Conservation (phyloP, 2,888 invertebrate species). For the Platycheirus albimanus region DNA sequence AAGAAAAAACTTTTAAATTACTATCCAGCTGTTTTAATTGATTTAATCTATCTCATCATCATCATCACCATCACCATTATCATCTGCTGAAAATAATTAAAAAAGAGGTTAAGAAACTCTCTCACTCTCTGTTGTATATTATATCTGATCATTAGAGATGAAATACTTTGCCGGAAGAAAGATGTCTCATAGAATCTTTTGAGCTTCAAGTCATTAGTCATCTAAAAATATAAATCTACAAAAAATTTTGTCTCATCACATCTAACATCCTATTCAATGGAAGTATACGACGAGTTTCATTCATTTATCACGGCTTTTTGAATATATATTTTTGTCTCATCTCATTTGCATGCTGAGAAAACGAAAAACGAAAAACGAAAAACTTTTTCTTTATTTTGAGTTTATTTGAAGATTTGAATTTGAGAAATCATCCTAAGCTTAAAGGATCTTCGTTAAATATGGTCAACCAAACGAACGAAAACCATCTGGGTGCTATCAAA, state of each 20-base stretch:
- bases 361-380: not conserved
- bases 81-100: constrained; percentile 35
- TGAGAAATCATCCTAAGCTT: constrained; percentile 19
- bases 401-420: constrained; percentile 22
- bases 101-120: constrained; percentile 32
- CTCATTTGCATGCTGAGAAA: constrained; percentile 31
- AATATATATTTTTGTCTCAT: constrained; percentile 46
- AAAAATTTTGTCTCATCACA: constrained; percentile 28
- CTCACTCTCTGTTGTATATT: not conserved
- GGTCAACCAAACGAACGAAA: constrained; percentile 21
- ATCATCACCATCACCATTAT: constrained; percentile 17
- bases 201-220: constrained; percentile 56
- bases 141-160: constrained; percentile 2
- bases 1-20: constrained; percentile 8
- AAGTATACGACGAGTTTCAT: no score
- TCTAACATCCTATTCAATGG: constrained; percentile 36
- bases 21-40: constrained; percentile 44
- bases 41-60: constrained; percentile 31
- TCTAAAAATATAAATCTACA: constrained; percentile 56
- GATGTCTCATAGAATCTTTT: constrained; percentile 40
- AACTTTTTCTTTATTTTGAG: constrained; percentile 15
- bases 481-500: constrained; percentile 47
- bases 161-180: constrained; percentile 54
- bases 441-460: constrained; percentile 15
- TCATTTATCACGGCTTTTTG: constrained; percentile 51